phyloP scores from a whole-genome alignment of 2,797 vertebrate species.

The Lepilemur ruficaudatus region DNA sequence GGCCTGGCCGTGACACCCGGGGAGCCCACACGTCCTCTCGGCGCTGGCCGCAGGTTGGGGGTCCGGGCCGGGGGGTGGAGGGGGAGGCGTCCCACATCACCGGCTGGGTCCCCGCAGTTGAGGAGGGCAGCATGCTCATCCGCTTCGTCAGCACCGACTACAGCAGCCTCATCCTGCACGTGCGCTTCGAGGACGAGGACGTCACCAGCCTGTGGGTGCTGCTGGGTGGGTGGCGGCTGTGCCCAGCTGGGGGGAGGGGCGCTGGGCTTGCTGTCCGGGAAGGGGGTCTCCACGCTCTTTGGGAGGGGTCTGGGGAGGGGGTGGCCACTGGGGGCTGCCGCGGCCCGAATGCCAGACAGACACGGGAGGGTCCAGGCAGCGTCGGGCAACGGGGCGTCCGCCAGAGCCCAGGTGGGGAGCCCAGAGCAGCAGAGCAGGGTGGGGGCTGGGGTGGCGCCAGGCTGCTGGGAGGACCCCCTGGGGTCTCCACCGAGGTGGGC shows the following conservation, averaged over 20 bases:
- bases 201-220: slow-evolving; percentile 46
- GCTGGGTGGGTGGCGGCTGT: neutral
- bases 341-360: neutral
- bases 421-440: neutral
- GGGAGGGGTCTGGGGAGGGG: neutral
- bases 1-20: neutral
- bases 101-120: neutral
- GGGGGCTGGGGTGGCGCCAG: rapidly evolving
- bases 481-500: rapidly evolving
- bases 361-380: no score
- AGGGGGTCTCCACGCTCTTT: no score
- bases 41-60: neutral
- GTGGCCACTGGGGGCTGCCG: neutral
- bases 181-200: neutral
- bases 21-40: rapidly evolving
- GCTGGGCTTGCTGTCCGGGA: neutral
- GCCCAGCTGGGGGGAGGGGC: neutral
- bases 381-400: neutral
- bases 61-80: neutral
- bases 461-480: neutral
- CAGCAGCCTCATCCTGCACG: neutral
- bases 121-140: rapidly evolving
- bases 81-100: rapidly evolving
- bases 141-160: neutral
- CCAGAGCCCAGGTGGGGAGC: neutral